These are phyloP conservation scores for Mimas tiliae DNA, from an alignment of 2,888 invertebrate species.

Conservation along the genomic window DNA sequence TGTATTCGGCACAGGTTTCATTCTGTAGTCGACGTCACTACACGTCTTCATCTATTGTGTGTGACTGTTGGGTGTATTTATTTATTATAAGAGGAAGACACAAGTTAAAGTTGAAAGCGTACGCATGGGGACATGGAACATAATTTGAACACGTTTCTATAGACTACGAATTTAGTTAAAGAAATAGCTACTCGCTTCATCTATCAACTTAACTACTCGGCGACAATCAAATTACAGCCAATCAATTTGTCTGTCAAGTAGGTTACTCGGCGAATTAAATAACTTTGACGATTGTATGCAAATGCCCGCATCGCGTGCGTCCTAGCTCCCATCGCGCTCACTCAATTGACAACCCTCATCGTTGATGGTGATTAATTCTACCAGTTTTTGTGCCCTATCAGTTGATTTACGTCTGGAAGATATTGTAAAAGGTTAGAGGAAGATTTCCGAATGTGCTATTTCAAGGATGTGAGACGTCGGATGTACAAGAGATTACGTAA, in stretches of 20 bases:
- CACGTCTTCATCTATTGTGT: too few relatives aligned
- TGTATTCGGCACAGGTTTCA: too few relatives aligned
- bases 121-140: too few relatives aligned
- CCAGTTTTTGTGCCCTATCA: constrained; percentile 5
- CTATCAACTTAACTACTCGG: background rate
- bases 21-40: too few relatives aligned
- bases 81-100: too few relatives aligned
- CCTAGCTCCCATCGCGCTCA: constrained; percentile 31
- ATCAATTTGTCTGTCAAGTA: constrained; percentile 43
- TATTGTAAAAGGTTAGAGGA: background rate
- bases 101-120: too few relatives aligned
- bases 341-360: constrained; percentile 36
- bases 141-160: too few relatives aligned
- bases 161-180: too few relatives aligned
- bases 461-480: too few relatives aligned
- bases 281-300: constrained; percentile 62
- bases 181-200: too few relatives aligned
- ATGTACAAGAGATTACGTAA: too few relatives aligned
- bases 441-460: background rate
- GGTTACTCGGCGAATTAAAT: constrained; percentile 59
- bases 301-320: constrained; percentile 73
- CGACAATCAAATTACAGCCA: constrained; percentile 15
- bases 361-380: constrained; percentile 32
- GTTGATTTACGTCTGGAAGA: background rate
- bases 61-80: too few relatives aligned